Evolutionary conservation across 2,888 invertebrate genomes (phyloP).

Genomic region (Adela reaumurella): DNA sequence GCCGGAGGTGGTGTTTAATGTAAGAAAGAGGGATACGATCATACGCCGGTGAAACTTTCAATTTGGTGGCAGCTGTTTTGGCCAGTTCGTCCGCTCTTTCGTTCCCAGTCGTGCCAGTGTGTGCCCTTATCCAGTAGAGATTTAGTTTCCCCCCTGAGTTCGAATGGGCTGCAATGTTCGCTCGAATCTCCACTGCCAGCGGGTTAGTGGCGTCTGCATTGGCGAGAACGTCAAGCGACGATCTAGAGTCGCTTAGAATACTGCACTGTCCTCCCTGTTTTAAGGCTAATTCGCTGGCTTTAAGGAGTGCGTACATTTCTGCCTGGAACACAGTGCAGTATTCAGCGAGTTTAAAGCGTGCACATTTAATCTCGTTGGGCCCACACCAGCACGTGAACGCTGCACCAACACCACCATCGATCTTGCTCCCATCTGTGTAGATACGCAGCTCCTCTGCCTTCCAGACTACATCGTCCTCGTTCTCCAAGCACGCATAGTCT

Average conservation of each 20-base stretch:
- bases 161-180: background rate
- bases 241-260: constrained; percentile 5
- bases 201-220: background rate
- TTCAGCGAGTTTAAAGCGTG: constrained; percentile 5
- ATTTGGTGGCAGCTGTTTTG: constrained; percentile 5
- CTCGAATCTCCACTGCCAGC: background rate
- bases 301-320: constrained; percentile 7
- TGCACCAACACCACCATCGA: constrained; percentile 4
- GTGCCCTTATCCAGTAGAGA: constrained; percentile 8
- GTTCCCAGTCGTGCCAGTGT: constrained; percentile 5
- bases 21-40: background rate
- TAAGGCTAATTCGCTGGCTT: background rate
- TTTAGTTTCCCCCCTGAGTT: background rate
- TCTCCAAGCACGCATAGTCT: background rate
- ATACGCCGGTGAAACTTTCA: background rate
- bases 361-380: background rate
- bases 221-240: constrained; percentile 2
- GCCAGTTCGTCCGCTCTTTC: constrained; percentile 9
- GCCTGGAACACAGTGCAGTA: constrained; percentile 13
- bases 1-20: background rate
- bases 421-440: constrained; percentile 11
- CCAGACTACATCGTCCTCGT: background rate
- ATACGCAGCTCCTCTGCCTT: constrained; percentile 5
- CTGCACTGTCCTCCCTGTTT: background rate
- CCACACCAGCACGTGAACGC: constrained; percentile 1